Evolutionary conservation across 1,140 invertebrate genomes (phyloP).

Genomic region (Platorchestia sp.): DNA sequence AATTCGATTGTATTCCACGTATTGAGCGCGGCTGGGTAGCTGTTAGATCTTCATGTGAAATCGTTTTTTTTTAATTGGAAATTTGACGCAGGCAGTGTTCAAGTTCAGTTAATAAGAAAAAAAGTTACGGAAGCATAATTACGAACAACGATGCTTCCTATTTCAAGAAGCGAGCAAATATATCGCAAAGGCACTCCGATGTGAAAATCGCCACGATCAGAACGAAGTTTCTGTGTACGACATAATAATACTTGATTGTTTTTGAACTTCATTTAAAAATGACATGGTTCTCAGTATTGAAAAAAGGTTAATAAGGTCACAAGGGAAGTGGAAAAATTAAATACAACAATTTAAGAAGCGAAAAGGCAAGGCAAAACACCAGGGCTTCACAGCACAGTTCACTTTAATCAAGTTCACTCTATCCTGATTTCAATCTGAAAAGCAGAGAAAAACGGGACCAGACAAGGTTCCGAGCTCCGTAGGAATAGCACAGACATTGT

Average conservation of each 20-base stretch:
- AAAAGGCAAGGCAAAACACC: background rate
- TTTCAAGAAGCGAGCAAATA: background rate
- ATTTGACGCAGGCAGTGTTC: background rate
- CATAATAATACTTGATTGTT: no score
- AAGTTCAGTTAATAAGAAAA: background rate
- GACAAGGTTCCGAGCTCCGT: background rate
- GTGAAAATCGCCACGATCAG: background rate
- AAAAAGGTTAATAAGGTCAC: no score
- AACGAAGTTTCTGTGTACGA: background rate
- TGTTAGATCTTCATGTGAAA: no score
- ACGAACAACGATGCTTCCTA: background rate
- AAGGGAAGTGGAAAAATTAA: background rate
- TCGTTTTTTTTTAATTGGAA: background rate
- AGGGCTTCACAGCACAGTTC: background rate
- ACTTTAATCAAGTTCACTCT: slow-evolving; percentile 34
- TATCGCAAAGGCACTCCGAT: background rate
- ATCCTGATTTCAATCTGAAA: slow-evolving; percentile 28
- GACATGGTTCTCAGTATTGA: no score
- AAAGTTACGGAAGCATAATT: background rate
- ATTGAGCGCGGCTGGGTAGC: background rate
- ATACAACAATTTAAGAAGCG: background rate
- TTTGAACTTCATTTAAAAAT: background rate
- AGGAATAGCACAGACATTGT: slow-evolving; percentile 36
- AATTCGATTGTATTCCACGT: background rate
- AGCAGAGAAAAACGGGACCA: background rate